Evolutionary conservation across 2,888 invertebrate genomes (phyloP), one percentile per base, ranked within the genome.

Genomic region (Erebia aethiops): DNA sequence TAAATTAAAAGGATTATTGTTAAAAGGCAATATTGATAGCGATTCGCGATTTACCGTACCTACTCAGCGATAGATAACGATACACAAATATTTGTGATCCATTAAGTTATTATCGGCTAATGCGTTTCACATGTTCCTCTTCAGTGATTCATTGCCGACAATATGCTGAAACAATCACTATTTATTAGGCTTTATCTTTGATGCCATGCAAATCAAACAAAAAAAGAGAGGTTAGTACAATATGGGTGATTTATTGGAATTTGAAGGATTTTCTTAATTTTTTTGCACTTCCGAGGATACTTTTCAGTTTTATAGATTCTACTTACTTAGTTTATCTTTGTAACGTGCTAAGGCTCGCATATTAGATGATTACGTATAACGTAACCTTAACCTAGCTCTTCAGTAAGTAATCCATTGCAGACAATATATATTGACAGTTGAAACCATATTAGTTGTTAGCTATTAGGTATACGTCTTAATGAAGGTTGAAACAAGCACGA

Each of bases 111-210:
- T 86, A 85, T 85, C 81, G 76, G 66, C 77, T 87, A 89, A 89
- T 89, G 88, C 83, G 82, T 79, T 87, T 87, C 81, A 77, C 85
- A 77, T 88, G 89, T 88, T 84, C 74, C 80, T 71, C 77, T 73
- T 60, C 66, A 71, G 54, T 69, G 69, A 67, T 60, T 66, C 62
- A 73, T 73, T 52, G 73, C 69, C 71, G 75, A 69, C 72, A 72
- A 64, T 64, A 43, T 9, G 70, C 68, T 71, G 58, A 73, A 73
- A 71, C 69, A 73, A 69, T 73, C 71, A 69, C 69, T 61, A 62
- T 69, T 60, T 51, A 62, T 63, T 56, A 69, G 18, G 61, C 43
- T 54, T 69, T 74, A 74, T 71, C 71, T 74, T 9, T 64, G 62
- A 67, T 21, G 61, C 60, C 71, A 61, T 69, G 52, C 63, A 62